phyloP scores from a whole-genome alignment of 2,888 invertebrate genomes.

The Eurytoma californica region DNA sequence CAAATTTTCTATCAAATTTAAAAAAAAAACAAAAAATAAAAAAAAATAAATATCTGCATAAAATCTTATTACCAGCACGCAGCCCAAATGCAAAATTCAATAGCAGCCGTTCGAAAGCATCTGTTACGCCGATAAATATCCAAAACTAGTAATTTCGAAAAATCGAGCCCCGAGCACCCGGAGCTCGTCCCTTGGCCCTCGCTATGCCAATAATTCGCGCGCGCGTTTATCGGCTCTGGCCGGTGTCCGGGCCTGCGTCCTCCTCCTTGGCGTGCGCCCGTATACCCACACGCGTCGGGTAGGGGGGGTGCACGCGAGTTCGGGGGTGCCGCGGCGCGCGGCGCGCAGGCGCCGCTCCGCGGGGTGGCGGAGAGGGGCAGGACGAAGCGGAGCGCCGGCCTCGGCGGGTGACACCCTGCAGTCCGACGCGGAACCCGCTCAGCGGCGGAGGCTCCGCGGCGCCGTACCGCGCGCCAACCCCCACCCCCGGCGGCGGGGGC shows the following conservation, averaged over 20 bases:
- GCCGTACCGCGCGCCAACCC: slow-evolving; percentile 3
- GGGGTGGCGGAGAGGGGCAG: slow-evolving; percentile 6
- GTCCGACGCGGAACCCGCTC: slow-evolving; percentile 69
- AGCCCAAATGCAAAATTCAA: no score
- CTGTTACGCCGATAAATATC: no score
- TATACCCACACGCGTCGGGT: no score
- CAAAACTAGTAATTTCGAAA: no score
- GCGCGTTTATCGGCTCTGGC: slow-evolving; percentile 32
- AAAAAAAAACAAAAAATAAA: no score
- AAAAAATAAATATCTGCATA: no score
- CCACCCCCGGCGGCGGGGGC: slow-evolving; percentile 54
- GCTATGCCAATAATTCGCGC: slow-evolving; percentile 24
- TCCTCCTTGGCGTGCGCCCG: no score
- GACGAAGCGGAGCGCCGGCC: slow-evolving; percentile 1
- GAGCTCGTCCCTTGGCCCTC: not conserved
- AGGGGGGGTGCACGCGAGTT: not conserved
- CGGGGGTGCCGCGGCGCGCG: not conserved
- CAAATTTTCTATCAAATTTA: no score
- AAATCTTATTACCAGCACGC: no score
- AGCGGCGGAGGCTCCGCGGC: slow-evolving; percentile 35
- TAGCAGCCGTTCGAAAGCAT: no score
- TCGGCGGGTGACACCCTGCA: slow-evolving; percentile 74
- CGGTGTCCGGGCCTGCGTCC: no score
- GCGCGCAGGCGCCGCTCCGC: not conserved
- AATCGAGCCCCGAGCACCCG: no score